Percentiles rank a stretch among this genome's conserved stretches.
Evolutionary conservation across 64 coral and sea anemone species (phyloP).

Genomic region (Actinia equina): DNA sequence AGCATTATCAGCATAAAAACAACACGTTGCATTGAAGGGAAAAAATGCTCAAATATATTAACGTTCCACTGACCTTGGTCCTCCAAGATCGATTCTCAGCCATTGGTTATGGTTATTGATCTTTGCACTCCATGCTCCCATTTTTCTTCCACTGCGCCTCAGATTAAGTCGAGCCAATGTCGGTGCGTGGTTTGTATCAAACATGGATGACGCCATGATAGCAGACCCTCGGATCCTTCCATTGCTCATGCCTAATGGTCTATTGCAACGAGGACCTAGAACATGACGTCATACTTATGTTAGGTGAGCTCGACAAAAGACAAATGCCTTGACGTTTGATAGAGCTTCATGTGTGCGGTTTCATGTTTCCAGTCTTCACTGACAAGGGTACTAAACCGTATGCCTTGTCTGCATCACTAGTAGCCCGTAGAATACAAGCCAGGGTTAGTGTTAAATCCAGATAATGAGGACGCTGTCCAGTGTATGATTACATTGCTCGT

Average conservation of each 20-base stretch:
- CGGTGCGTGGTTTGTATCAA: conserved; percentile 50
- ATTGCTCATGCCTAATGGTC: conserved; percentile 63
- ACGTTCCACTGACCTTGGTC: conserved; percentile 26
- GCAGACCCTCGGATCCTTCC: conserved; percentile 52
- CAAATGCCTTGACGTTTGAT: too few relatives aligned
- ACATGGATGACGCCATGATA: conserved; percentile 69
- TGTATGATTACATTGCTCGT: too few relatives aligned
- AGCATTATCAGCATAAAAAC: too few relatives aligned
- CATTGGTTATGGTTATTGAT: conserved; percentile 75
- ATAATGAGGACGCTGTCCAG: too few relatives aligned
- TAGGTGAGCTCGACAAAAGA: too few relatives aligned
- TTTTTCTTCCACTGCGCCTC: conserved; percentile 5
- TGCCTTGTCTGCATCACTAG: too few relatives aligned
- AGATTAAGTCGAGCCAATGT: conserved; percentile 66
- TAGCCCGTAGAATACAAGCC: too few relatives aligned
- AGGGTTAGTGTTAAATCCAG: too few relatives aligned
- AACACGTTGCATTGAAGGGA: too few relatives aligned
- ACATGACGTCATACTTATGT: not conserved
- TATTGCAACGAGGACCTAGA: conserved; percentile 73
- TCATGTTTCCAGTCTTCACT: too few relatives aligned
- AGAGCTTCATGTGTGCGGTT: too few relatives aligned
- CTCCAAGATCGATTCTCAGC: conserved; percentile 49
- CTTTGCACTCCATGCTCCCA: conserved; percentile 63
- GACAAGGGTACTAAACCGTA: too few relatives aligned
- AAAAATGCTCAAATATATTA: not conserved